Conservation (phyloP, 2,888 invertebrate species). For the Polietes domitor region DNA sequence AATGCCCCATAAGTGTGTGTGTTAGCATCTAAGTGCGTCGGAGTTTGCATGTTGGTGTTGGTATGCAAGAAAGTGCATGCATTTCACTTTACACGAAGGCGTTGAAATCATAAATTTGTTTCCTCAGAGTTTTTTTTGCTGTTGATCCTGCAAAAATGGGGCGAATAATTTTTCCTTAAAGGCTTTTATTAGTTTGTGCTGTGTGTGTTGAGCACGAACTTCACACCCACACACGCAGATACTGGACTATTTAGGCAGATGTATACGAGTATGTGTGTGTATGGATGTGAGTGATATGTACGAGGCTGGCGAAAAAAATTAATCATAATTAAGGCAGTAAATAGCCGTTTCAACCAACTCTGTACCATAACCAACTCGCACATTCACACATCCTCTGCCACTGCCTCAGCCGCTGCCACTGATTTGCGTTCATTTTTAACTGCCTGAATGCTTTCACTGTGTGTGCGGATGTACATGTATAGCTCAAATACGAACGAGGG, state of each 20-base stretch:
- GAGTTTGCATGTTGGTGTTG: not conserved
- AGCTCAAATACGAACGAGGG: not conserved
- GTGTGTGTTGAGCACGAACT: not conserved
- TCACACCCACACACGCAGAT: not conserved
- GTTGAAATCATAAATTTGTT: constrained; percentile 23
- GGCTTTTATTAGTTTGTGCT: not conserved
- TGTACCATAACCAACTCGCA: not conserved
- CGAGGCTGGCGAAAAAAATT: constrained; percentile 24
- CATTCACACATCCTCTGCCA: not conserved
- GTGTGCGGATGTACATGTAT: not conserved
- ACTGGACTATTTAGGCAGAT: not conserved
- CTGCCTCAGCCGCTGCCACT: not conserved
- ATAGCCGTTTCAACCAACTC: constrained; percentile 32
- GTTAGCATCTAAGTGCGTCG: not conserved
- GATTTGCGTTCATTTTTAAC: not conserved
- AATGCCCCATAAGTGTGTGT: not conserved
- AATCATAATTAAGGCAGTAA: constrained; percentile 58
- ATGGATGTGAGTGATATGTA: not conserved
- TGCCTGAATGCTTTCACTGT: not conserved
- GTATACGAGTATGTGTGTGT: too few relatives aligned
- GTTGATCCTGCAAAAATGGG: not conserved
- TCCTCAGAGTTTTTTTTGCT: not conserved
- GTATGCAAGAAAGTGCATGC: not conserved
- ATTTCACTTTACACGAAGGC: constrained; percentile 8
- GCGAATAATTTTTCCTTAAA: constrained; percentile 23